Evolutionary conservation across 2,797 vertebrate species (phyloP), one percentile per base, ranked within the genome.

Genomic region (Channa striata): DNA sequence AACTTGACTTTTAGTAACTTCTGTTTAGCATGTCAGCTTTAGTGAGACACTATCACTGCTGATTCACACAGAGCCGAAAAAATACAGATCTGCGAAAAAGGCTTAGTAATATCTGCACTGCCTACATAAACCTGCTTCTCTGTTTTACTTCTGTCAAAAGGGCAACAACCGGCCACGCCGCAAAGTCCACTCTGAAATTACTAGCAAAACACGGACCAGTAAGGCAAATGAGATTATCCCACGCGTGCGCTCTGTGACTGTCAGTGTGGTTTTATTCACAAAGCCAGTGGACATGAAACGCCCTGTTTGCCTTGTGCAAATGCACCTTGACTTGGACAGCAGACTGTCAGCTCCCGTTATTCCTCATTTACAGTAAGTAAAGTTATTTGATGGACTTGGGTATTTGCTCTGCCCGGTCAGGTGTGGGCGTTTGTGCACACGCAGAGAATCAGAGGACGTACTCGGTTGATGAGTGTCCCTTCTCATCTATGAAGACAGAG

Each of bases 401-500:
- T 62, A 17, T 33, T 46, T 43, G 10, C 40, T 23, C 13, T 25
- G 2, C 14, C 0, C 54, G 10, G n/a, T 54, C 20, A 30, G 3
- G 6, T 17, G 16, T 19, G 8, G 43, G 4, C 9, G 2, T 44
- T n/a, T n/a, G 8, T 25, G 12, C 11, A 33, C 33, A 65, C n/a
- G 68, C 11, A 72, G 1, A 19, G 43, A 44, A 44, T 65, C 46
- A 58, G 42, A 77, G 69, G 67, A 59, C 69, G 85, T 86, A 84
- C 83, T 92, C 88, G 25, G 82, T 80, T 23, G 91, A 57, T 0
- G 78, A 78, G 46, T 68, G 72, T 40, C 84, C 85, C 54, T 96
- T 96, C 37, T 96, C 95, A 56, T 96, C 96, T 0, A 87, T 90
- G 0, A 92, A 94, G 19, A 93, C 89, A 0, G 92, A 84, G 89